Base-by-base conservation (phyloP, 2,888 invertebrate genomes). In the Elysia crispata region DNA sequence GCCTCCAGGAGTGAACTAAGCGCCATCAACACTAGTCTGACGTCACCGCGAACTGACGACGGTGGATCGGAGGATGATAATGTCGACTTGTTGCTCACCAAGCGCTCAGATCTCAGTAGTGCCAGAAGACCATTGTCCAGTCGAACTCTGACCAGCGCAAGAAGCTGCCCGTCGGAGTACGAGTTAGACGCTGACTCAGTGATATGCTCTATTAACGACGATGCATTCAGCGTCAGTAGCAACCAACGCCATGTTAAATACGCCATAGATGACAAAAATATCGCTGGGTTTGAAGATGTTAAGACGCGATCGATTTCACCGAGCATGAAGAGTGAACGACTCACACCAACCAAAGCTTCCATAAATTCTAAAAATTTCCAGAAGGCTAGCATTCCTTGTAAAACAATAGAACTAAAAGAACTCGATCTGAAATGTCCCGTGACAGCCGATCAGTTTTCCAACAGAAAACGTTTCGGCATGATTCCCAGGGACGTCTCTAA, bases 371-470 rank as follows among this genome's bases (percentile, higher is more conserved):
- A 41, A 41, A 41, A 3, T 6, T 6, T 3, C 11, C 5, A 18
- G 11, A 77, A 60, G 28, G 15, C 6, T 0, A 66, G 64, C 28
- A 23, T 49, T 1, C 70, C 49, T 15, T 76, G 70, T 30, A 49
- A 76, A 20, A 69, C 20, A 1, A 70, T 49, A 1, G 79, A 79
- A 23, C 23, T 74, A 18, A 50, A 25, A 50, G 74, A 79, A 28
- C 54, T 60, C 6, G 25, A 54, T 3, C n/a, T 67, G 11, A 75
- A 33, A 15, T 50, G 25, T 0, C 69, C 25, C 5, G 31, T 60
- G 6, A 69, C 57, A 1, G 57, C 33, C 13, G 57, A 75, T n/a
- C 69, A 73, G 28, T 57, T 79, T 11, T 60, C 69, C 1, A 75
- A 67, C 31, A 6, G 60, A n/a, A 28, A 23, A 18, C 30, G 28